Percentiles rank a stretch among this genome's conserved stretches.
Evolutionary conservation across 2,113 vertebrate species (phyloP).

Genomic region (Hucho hucho): DNA sequence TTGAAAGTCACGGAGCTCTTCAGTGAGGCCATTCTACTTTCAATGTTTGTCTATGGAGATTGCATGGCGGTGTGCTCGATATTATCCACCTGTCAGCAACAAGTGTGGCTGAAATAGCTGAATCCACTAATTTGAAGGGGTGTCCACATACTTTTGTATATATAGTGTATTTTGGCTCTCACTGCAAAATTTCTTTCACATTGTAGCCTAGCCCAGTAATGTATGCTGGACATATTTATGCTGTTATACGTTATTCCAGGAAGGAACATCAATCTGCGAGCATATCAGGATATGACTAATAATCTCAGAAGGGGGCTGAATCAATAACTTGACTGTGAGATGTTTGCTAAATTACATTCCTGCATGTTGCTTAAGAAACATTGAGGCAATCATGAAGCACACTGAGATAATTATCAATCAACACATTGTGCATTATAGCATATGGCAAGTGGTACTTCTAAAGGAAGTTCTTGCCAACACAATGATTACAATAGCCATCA

Average conservation of each 20-base stretch:
- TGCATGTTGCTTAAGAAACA: conserved; percentile 40
- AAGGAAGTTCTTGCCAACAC: not conserved
- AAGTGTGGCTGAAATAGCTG: no score
- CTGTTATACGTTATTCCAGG: conserved; percentile 31
- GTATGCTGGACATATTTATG: conserved; percentile 17
- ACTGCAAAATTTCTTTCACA: no score
- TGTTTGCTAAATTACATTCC: conserved; percentile 26
- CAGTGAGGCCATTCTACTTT: no score
- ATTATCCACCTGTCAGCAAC: not conserved
- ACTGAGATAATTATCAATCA: not conserved
- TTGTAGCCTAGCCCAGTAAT: not conserved
- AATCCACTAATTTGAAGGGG: no score
- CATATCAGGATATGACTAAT: conserved; percentile 40
- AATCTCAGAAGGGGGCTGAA: not conserved
- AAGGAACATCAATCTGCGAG: conserved; percentile 30
- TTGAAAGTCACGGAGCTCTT: no score
- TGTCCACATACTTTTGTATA: no score
- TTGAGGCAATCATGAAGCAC: not conserved
- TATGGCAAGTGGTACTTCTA: not conserved
- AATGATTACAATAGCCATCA: not conserved
- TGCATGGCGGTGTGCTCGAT: not conserved
- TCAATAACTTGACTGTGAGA: conserved; percentile 27
- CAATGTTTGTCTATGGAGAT: no score
- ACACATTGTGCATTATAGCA: conserved; percentile 1
- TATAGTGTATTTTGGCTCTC: no score